Percentiles rank a stretch among this genome's conserved stretches.
These are phyloP conservation scores for Anniella stebbinsi DNA, from an alignment of 2,797 vertebrate genomes.

Conservation along the genomic window DNA sequence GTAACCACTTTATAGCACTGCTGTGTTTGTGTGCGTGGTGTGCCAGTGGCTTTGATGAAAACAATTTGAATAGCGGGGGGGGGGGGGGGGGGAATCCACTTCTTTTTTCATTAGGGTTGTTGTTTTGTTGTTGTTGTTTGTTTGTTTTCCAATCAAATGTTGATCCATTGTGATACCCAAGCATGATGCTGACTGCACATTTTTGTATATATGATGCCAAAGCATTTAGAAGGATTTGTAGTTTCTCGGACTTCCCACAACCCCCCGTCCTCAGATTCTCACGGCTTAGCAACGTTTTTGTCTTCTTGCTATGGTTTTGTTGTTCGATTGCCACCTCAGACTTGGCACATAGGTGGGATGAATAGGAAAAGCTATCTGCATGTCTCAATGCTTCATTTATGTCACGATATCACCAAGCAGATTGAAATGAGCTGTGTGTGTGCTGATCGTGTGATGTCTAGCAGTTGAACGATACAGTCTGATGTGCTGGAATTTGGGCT, in stretches of 20 bases:
- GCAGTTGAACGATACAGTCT: not conserved
- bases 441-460: not conserved
- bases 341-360: conserved; percentile 71
- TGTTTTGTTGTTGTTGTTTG: not conserved
- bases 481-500: not conserved
- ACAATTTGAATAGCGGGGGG: conserved; percentile 47
- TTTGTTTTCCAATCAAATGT: conserved; percentile 35
- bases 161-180: conserved; percentile 42
- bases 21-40: conserved; percentile 48
- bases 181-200: conserved; percentile 58
- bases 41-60: conserved; percentile 50
- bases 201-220: conserved; percentile 69
- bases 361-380: conserved; percentile 65
- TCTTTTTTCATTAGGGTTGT: not conserved
- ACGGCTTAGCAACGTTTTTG: conserved; percentile 68
- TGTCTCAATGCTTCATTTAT: conserved; percentile 82
- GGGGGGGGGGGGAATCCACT: no score
- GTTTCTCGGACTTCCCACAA: conserved; percentile 55
- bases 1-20: conserved; percentile 64
- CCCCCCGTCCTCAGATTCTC: conserved; percentile 48
- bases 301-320: conserved; percentile 53
- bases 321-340: conserved; percentile 63
- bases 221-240: conserved; percentile 65
- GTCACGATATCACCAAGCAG: conserved; percentile 61
- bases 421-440: not conserved